Conservation (phyloP, 2,888 invertebrate genomes). For the Caradrina kadenii region DNA sequence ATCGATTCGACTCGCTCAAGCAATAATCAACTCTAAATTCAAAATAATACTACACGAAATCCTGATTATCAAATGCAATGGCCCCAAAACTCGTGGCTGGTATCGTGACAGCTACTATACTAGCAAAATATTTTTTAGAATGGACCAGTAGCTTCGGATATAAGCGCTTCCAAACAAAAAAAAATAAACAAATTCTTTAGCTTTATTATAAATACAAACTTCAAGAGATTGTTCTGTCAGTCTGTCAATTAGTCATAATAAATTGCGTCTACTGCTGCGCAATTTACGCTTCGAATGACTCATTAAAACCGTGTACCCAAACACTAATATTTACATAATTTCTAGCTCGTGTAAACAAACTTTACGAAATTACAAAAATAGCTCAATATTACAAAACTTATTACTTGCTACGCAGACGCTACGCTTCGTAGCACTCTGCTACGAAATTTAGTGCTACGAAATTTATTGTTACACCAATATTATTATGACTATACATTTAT, state of each 20-base stretch:
- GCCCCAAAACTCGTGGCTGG: neutral
- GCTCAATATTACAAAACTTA: neutral
- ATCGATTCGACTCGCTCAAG: neutral
- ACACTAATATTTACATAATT: neutral
- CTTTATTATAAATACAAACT: too few species aligned
- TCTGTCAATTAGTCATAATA: neutral
- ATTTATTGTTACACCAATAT: neutral
- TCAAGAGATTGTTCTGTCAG: too few species aligned
- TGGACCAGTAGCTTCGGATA: too few species aligned
- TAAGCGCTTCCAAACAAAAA: too few species aligned
- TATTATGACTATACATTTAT: too few species aligned
- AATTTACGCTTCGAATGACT: slow-evolving; percentile 4
- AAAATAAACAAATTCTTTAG: too few species aligned
- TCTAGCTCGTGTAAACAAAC: neutral
- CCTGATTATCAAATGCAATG: neutral
- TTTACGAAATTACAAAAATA: neutral
- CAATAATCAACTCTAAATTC: neutral
- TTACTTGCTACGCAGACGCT: slow-evolving; percentile 14
- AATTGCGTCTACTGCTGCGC: neutral
- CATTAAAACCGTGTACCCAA: neutral
- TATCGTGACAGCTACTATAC: too few species aligned
- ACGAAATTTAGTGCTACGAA: slow-evolving; percentile 21
- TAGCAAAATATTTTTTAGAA: too few species aligned
- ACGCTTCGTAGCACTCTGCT: slow-evolving; percentile 31
- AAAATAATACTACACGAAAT: neutral